Conservation (phyloP, 2,113 vertebrate genomes). For the Puffinus mauretanicus region DNA sequence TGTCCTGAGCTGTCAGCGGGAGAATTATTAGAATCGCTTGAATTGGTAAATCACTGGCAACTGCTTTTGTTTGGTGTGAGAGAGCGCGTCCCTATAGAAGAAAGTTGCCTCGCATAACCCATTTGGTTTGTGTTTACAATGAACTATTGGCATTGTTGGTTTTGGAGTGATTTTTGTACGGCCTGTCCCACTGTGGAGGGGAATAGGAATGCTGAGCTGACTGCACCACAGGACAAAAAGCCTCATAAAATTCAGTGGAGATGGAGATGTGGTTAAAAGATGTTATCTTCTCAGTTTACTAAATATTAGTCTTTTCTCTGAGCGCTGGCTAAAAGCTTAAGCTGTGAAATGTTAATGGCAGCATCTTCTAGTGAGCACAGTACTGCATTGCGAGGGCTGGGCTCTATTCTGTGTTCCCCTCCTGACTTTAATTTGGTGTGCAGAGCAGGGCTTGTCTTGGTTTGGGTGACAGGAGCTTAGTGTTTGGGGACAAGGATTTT, state of each 20-base stretch:
- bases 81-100: not conserved
- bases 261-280: not conserved
- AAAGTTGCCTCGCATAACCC: not conserved
- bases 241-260: rapidly evolving
- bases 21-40: slow-evolving; percentile 45
- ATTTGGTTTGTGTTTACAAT: not conserved
- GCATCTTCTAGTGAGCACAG: not conserved
- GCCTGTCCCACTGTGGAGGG: not conserved
- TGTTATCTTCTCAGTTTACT: not conserved
- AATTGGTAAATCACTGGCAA: slow-evolving; percentile 19
- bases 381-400: not conserved
- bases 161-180: not conserved
- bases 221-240: not conserved
- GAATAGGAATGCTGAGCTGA: not conserved
- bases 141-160: not conserved
- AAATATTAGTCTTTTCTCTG: not conserved
- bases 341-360: not conserved
- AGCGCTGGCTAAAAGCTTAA: rapidly evolving
- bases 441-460: not conserved
- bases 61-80: not conserved
- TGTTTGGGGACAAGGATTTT: not conserved
- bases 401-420: not conserved
- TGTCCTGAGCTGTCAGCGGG: slow-evolving; percentile 41
- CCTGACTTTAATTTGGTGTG: not conserved
- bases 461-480: not conserved